These are phyloP conservation scores for Drosophila rhopaloa DNA, from an alignment of 1,140 invertebrate species.

Conservation along the genomic window DNA sequence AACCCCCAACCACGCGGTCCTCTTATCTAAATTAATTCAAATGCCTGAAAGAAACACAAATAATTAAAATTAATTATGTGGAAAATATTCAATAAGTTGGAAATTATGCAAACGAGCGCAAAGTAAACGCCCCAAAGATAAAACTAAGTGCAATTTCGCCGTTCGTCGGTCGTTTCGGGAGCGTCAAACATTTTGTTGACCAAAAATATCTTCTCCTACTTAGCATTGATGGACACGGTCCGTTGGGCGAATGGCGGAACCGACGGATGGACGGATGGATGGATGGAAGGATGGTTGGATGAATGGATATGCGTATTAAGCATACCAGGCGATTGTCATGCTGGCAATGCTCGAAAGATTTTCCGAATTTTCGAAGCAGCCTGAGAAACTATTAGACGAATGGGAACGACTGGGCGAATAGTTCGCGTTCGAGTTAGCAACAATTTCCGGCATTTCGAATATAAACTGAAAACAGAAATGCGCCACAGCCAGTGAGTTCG, in stretches of 20 bases:
- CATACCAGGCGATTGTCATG: slow-evolving; percentile 41
- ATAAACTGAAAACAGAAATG: slow-evolving; percentile 66
- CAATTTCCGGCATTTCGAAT: slow-evolving; percentile 81
- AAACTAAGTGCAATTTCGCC: slow-evolving; percentile 71
- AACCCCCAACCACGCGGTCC: neutral
- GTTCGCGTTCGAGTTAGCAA: slow-evolving; percentile 59
- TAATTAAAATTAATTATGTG: slow-evolving; percentile 83
- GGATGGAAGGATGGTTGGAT: slow-evolving; percentile 15
- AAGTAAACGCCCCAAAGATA: slow-evolving; percentile 71
- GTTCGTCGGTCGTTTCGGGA: neutral
- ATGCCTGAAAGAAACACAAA: slow-evolving; percentile 64
- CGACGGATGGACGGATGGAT: slow-evolving; percentile 7
- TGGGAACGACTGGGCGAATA: slow-evolving; percentile 38
- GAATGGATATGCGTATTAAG: slow-evolving; percentile 41
- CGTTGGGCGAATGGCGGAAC: slow-evolving; percentile 15
- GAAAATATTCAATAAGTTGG: slow-evolving; percentile 82
- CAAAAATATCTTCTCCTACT: slow-evolving; percentile 68
- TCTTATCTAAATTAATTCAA: slow-evolving; percentile 77
- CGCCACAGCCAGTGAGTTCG: slow-evolving; percentile 38
- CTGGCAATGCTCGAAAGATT: slow-evolving; percentile 54
- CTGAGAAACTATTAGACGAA: slow-evolving; percentile 29
- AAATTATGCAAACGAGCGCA: slow-evolving; percentile 80
- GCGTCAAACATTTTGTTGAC: slow-evolving; percentile 54
- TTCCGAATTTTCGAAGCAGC: slow-evolving; percentile 46
- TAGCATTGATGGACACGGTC: slow-evolving; percentile 64